A percentile compares a stretch with the other conserved stretches of the same genome.
Evolutionary conservation across 2,113 vertebrate genomes (phyloP).

Genomic region (Engraulis encrasicolus): DNA sequence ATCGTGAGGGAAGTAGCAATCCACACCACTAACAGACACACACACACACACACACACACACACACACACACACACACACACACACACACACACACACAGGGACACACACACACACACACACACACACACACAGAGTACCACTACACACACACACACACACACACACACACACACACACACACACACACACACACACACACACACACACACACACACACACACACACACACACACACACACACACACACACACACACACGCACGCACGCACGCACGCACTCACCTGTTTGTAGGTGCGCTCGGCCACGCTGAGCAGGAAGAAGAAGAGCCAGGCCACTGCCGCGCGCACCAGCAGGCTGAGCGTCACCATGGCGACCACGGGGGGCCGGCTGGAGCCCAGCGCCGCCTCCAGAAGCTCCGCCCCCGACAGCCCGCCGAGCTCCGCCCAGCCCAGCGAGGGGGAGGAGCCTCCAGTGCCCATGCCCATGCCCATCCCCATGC

Average conservation of each 20-base stretch:
- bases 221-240: constrained; percentile 69
- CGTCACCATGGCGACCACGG: constrained; percentile 88
- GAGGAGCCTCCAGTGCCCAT: too few relatives aligned
- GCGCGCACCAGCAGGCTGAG: constrained; percentile 92
- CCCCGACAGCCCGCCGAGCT: constrained; percentile 83
- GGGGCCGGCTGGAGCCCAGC: constrained; percentile 82
- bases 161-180: neutral
- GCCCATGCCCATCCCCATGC: too few relatives aligned
- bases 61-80: neutral
- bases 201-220: neutral
- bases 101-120: neutral
- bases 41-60: neutral
- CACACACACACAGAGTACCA: neutral
- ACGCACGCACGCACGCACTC: constrained; percentile 42
- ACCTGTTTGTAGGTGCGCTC: constrained; percentile 99
- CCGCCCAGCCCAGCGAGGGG: too few relatives aligned
- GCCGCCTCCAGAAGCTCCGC: constrained; percentile 84
- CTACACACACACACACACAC: neutral
- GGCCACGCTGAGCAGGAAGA: constrained; percentile 97
- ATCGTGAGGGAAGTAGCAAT: too few relatives aligned
- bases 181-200: neutral
- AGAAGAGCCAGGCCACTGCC: constrained; percentile 97
- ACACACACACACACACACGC: constrained; percentile 32
- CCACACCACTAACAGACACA: too few relatives aligned
- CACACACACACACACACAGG: neutral